These are phyloP conservation scores for Shargacucullia verbasci DNA, from an alignment of 2,888 invertebrate genomes.

Conservation along the genomic window DNA sequence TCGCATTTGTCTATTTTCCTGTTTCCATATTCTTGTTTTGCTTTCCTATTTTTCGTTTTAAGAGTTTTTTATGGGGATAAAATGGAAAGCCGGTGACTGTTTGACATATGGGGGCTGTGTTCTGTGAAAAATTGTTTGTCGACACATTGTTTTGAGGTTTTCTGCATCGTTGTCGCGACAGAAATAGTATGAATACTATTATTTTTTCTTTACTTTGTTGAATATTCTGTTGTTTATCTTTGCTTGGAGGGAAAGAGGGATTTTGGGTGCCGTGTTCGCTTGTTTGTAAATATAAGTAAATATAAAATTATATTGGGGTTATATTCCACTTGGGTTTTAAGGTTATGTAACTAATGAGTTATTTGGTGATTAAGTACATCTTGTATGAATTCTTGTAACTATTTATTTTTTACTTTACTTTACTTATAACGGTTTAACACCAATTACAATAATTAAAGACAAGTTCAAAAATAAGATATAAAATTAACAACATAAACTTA, in stretches of 20 bases:
- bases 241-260: conserved; percentile 4
- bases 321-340: too few species aligned
- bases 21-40: conserved; percentile 36
- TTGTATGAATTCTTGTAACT: too few species aligned
- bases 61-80: conserved; percentile 51
- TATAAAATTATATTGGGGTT: too few species aligned
- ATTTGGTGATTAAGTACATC: too few species aligned
- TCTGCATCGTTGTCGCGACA: conserved; percentile 30
- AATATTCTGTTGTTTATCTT: conserved; percentile 34
- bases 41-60: conserved; percentile 37
- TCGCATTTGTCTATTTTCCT: conserved; percentile 23
- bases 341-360: too few species aligned
- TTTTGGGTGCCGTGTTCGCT: too few species aligned
- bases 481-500: too few species aligned
- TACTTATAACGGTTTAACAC: too few species aligned
- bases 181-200: conserved; percentile 20
- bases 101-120: conserved; percentile 44
- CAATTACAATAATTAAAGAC: too few species aligned
- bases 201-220: neutral
- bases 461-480: too few species aligned
- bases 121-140: conserved; percentile 35
- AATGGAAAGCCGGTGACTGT: conserved; percentile 50
- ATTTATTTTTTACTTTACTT: too few species aligned
- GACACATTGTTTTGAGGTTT: conserved; percentile 38
- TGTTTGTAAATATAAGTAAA: too few species aligned